phyloP scores from a whole-genome alignment of 2,888 invertebrate species.

The Busseola fusca region DNA sequence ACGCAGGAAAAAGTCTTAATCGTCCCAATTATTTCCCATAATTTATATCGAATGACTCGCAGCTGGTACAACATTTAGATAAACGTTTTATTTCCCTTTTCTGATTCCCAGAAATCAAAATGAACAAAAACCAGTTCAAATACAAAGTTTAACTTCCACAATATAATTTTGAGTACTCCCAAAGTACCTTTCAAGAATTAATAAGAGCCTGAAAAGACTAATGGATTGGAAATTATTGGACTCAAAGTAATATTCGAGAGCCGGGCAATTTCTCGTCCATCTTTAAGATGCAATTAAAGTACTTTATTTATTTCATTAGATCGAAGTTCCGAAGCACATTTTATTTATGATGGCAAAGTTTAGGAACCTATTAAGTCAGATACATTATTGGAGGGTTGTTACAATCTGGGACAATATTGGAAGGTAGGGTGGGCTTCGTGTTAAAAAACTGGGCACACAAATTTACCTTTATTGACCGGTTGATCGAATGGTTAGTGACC shows the following conservation, averaged over 20 bases:
- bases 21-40: slow-evolving; percentile 34
- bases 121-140: slow-evolving; percentile 40
- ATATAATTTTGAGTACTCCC: slow-evolving; percentile 53
- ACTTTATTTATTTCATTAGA: slow-evolving; percentile 80
- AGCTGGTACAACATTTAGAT: slow-evolving; percentile 20
- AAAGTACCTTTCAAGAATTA: slow-evolving; percentile 63
- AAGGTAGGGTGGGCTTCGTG: slow-evolving; percentile 14
- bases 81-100: slow-evolving; percentile 32
- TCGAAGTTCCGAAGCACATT: slow-evolving; percentile 70
- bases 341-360: slow-evolving; percentile 71
- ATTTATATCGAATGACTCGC: slow-evolving; percentile 21
- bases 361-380: slow-evolving; percentile 65
- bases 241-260: slow-evolving; percentile 61
- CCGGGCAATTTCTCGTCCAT: slow-evolving; percentile 65
- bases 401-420: slow-evolving; percentile 44
- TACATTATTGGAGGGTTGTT: slow-evolving; percentile 59
- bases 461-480: too few species aligned
- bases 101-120: slow-evolving; percentile 35
- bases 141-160: slow-evolving; percentile 49
- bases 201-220: slow-evolving; percentile 69
- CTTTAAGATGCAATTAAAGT: slow-evolving; percentile 77
- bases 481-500: too few species aligned
- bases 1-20: slow-evolving; percentile 29
- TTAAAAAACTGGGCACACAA: slow-evolving; percentile 23
- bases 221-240: slow-evolving; percentile 67